These are phyloP conservation scores for Romanogobio albipinnatus DNA, from an alignment of 2,113 vertebrate genomes.

Conservation along the genomic window DNA sequence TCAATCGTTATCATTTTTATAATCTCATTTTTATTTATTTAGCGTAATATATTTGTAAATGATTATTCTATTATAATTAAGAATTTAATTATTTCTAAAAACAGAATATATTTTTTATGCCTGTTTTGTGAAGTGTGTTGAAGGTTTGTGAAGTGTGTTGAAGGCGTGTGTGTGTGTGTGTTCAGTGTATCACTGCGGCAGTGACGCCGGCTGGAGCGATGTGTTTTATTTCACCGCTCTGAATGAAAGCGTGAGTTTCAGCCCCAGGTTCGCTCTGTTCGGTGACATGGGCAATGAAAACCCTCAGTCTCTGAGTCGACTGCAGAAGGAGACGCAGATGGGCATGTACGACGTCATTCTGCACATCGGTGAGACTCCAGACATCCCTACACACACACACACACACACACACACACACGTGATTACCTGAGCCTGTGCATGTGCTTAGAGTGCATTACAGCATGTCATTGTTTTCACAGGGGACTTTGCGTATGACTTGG, in stretches of 20 bases:
- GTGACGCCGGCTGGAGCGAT: conserved; percentile 82
- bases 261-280: conserved; percentile 83
- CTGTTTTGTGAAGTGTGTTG: no score
- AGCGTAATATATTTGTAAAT: no score
- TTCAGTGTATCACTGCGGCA: conserved; percentile 82
- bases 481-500: conserved; percentile 88
- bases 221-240: conserved; percentile 80
- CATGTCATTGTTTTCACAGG: conserved; percentile 68
- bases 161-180: conserved; percentile 21
- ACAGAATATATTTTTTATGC: no score
- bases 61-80: no score
- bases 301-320: conserved; percentile 82
- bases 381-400: not conserved
- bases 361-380: conserved; percentile 80
- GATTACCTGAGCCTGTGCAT: not conserved
- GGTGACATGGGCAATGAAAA: conserved; percentile 88
- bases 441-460: conserved; percentile 10
- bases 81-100: no score
- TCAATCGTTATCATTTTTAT: no score
- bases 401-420: no score
- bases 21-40: no score
- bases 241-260: conserved; percentile 75
- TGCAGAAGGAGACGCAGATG: conserved; percentile 81
- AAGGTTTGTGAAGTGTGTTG: no score
- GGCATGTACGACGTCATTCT: conserved; percentile 83